Percentiles rank a stretch among this genome's conserved stretches.
These are phyloP conservation scores for Araneus ventricosus DNA, from an alignment of 1,140 invertebrate species.

Conservation along the genomic window DNA sequence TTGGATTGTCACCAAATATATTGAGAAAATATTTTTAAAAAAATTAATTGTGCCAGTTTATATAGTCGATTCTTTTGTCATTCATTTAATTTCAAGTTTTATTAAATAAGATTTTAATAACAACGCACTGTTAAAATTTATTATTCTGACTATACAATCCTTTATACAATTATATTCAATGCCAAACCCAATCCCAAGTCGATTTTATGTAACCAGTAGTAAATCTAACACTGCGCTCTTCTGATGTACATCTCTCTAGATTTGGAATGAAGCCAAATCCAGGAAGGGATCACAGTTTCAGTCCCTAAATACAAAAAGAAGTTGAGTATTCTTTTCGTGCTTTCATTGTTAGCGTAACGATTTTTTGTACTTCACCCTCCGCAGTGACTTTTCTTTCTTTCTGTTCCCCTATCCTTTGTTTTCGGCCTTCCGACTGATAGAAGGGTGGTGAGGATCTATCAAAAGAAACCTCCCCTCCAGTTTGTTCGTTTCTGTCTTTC, in stretches of 20 bases:
- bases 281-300: neutral
- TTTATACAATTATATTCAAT: neutral
- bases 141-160: neutral
- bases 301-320: neutral
- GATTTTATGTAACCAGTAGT: neutral
- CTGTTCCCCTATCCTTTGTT: neutral
- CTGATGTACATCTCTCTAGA: neutral
- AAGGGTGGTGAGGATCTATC: neutral
- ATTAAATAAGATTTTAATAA: too few species aligned
- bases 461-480: neutral
- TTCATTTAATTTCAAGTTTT: too few species aligned
- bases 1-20: too few species aligned
- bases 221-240: neutral
- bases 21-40: too few species aligned
- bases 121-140: too few species aligned
- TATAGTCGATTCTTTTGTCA: too few species aligned
- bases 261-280: conserved; percentile 26
- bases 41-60: too few species aligned
- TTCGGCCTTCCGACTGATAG: neutral
- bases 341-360: conserved; percentile 11
- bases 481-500: neutral
- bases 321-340: neutral
- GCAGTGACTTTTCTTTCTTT: neutral
- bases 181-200: neutral
- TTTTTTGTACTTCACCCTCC: neutral